phyloP scores from a whole-genome alignment of 2,113 vertebrate genomes.

The Cyanoderma ruficeps region DNA sequence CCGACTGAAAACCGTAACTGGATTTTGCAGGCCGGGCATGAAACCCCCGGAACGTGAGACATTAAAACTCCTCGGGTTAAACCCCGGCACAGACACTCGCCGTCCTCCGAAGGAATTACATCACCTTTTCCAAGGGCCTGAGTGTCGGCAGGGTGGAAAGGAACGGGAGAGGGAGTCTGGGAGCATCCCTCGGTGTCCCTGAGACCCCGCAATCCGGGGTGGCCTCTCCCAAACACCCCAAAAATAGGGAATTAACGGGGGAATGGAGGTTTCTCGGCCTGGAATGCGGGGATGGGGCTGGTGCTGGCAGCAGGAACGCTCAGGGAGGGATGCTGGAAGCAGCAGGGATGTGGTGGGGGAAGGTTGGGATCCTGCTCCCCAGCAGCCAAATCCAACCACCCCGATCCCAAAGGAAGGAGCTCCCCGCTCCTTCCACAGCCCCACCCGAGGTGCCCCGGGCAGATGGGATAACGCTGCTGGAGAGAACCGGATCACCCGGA shows the following conservation, averaged over 20 bases:
- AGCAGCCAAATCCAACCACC: background rate
- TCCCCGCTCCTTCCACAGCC: background rate
- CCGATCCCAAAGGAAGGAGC: background rate
- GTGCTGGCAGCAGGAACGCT: background rate
- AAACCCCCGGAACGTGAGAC: background rate
- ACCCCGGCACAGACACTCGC: background rate
- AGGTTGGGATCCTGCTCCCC: background rate
- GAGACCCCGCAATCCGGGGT: accelerated
- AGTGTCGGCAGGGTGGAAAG: background rate
- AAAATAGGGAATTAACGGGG: accelerated
- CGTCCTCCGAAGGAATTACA: background rate
- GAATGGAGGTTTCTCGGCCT: accelerated
- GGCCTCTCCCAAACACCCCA: background rate
- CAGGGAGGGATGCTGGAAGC: background rate
- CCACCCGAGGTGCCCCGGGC: accelerated
- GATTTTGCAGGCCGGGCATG: conserved; percentile 1
- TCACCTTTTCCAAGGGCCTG: conserved; percentile 3
- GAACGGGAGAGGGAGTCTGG: background rate
- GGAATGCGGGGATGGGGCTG: accelerated
- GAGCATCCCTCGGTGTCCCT: background rate
- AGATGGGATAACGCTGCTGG: background rate
- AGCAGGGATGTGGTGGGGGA: background rate
- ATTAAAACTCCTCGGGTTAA: background rate
- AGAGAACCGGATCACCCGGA: background rate
- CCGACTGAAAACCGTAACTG: background rate